phyloP scores from a whole-genome alignment of 2,113 vertebrate genomes.

The Paramormyrops kingsleyae region DNA sequence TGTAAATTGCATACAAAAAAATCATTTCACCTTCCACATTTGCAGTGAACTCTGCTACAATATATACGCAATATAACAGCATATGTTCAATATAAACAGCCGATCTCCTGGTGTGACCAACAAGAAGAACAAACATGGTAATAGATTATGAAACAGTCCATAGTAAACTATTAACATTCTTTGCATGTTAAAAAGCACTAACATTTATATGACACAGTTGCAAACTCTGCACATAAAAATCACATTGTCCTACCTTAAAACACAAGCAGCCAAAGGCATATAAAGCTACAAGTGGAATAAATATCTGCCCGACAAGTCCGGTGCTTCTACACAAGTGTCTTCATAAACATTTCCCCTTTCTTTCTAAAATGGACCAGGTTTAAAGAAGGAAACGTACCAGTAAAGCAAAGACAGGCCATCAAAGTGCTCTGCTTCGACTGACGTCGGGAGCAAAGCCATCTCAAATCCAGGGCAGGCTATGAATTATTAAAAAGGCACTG shows the following conservation, averaged over 20 bases:
- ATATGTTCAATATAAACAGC: neutral
- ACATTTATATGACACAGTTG: neutral
- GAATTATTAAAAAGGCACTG: slow-evolving; percentile 28
- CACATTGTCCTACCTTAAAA: neutral
- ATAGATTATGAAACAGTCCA: neutral
- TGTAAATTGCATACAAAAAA: neutral
- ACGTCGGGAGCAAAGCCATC: slow-evolving; percentile 66
- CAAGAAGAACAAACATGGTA: neutral
- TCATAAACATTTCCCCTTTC: neutral
- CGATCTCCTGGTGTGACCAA: neutral
- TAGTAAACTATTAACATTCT: neutral
- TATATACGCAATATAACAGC: neutral
- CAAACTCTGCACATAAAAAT: neutral
- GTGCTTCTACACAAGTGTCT: neutral
- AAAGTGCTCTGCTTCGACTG: slow-evolving; percentile 62
- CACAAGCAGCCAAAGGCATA: neutral
- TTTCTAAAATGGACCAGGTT: neutral
- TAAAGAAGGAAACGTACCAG: slow-evolving; percentile 56
- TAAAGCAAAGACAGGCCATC: slow-evolving; percentile 74
- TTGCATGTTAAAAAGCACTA: neutral
- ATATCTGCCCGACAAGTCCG: neutral
- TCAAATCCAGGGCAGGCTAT: slow-evolving; percentile 33
- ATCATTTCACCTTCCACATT: neutral
- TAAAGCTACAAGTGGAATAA: neutral
- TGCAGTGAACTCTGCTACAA: neutral